Percentiles rank a stretch among this genome's conserved stretches.
Conservation (phyloP, 2,888 invertebrate species). For the Serrognathus titanus region DNA sequence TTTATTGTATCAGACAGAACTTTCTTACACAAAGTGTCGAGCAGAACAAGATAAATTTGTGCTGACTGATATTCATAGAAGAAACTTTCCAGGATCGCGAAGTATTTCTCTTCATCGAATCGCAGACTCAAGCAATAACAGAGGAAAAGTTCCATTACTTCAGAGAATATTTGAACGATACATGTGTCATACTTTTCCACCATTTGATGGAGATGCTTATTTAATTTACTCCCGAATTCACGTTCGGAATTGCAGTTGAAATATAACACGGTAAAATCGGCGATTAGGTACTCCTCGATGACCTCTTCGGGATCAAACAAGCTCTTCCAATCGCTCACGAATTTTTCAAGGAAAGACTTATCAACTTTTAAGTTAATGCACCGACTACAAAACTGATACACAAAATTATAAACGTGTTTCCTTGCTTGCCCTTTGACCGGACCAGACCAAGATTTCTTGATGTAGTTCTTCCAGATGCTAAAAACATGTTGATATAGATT, state of each 20-base stretch:
- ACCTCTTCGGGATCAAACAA: conserved; percentile 1
- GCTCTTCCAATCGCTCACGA: background rate
- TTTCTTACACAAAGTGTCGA: too few species aligned
- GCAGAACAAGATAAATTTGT: too few species aligned
- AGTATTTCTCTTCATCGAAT: background rate
- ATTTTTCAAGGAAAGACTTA: conserved; percentile 2
- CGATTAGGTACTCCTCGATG: background rate
- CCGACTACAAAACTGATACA: background rate
- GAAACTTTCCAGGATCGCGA: background rate
- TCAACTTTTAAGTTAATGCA: background rate
- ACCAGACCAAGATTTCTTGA: background rate
- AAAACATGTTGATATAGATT: conserved; percentile 1
- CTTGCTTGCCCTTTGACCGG: background rate
- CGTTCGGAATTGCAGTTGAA: conserved; percentile 1
- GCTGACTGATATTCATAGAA: background rate
- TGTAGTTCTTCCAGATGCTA: background rate
- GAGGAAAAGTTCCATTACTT: background rate
- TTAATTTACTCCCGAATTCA: background rate
- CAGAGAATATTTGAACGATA: background rate
- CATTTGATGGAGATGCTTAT: background rate
- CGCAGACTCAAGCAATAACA: background rate
- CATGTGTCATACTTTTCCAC: background rate
- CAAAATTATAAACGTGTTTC: conserved; percentile 1
- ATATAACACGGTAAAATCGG: conserved; percentile 1
- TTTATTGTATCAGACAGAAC: too few species aligned